Percentiles rank a stretch among this genome's conserved stretches.
Evolutionary conservation across 2,888 invertebrate genomes (phyloP).

Genomic region (Megaustenia siamemsis): DNA sequence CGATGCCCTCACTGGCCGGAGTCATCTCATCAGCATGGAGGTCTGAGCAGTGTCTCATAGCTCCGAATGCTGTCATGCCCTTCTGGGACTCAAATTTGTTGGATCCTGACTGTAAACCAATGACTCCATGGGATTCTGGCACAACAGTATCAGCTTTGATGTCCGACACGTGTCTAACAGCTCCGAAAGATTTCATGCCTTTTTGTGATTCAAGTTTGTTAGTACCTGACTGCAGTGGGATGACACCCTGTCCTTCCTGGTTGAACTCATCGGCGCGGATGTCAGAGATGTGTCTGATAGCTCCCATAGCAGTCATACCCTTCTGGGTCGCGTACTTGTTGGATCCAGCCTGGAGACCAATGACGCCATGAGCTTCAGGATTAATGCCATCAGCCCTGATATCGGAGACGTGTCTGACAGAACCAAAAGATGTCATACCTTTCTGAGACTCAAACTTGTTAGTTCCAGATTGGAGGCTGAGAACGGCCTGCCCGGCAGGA

Average conservation of each 20-base stretch:
- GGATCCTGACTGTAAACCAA: neutral
- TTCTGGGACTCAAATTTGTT: slow-evolving; percentile 19
- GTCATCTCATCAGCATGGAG: neutral
- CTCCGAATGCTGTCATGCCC: neutral
- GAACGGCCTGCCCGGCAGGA: slow-evolving; percentile 70
- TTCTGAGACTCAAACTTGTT: slow-evolving; percentile 77
- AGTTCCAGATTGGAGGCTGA: slow-evolving; percentile 76
- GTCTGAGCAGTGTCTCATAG: neutral
- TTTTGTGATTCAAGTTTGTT: slow-evolving; percentile 75
- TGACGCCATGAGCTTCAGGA: slow-evolving; percentile 69
- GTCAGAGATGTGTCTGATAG: slow-evolving; percentile 59
- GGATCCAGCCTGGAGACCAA: slow-evolving; percentile 76
- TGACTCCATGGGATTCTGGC: neutral
- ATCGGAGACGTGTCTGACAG: slow-evolving; percentile 77
- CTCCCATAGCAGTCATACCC: slow-evolving; percentile 78
- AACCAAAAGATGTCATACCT: slow-evolving; percentile 73
- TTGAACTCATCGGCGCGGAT: slow-evolving; percentile 71
- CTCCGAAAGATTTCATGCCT: slow-evolving; percentile 2
- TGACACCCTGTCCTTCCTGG: slow-evolving; percentile 64
- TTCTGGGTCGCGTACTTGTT: slow-evolving; percentile 77
- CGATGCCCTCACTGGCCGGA: neutral
- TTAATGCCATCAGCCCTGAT: slow-evolving; percentile 74
- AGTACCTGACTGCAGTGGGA: slow-evolving; percentile 69
- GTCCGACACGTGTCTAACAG: slow-evolving; percentile 1
- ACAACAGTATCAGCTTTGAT: neutral